A percentile compares a stretch with the other conserved stretches of the same genome.
These are phyloP conservation scores for Drosophila biarmipes DNA, from an alignment of 1,140 invertebrate genomes.

Conservation along the genomic window DNA sequence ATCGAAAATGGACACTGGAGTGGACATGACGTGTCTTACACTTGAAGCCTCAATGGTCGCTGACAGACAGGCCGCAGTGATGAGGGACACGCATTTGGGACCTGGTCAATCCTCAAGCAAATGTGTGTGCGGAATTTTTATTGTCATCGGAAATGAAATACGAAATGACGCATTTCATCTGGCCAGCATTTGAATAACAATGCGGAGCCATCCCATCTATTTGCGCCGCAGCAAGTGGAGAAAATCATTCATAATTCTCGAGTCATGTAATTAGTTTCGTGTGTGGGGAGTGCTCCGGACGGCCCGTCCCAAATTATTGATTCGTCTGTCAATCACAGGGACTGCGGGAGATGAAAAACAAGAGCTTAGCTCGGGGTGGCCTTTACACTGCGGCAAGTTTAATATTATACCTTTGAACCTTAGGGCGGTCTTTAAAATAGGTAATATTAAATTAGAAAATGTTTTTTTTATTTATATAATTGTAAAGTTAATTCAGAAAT, in stretches of 20 bases:
- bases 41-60: constrained; percentile 66
- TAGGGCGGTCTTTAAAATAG: too few species aligned
- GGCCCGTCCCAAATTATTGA: constrained; percentile 61
- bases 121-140: constrained; percentile 50
- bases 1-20: constrained; percentile 52
- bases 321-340: constrained; percentile 50
- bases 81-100: constrained; percentile 55
- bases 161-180: constrained; percentile 49
- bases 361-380: not conserved
- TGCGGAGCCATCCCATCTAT: constrained; percentile 10
- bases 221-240: not conserved
- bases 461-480: too few species aligned
- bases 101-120: constrained; percentile 2
- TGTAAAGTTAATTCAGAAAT: too few species aligned
- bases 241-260: constrained; percentile 46
- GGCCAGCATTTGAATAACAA: constrained; percentile 64
- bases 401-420: not conserved
- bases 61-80: constrained; percentile 62
- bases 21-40: constrained; percentile 77
- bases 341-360: constrained; percentile 23
- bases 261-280: constrained; percentile 67
- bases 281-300: constrained; percentile 13
- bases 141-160: constrained; percentile 51
- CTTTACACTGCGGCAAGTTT: not conserved
- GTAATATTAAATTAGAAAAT: too few species aligned